Base-by-base conservation (phyloP, 1,140 invertebrate genomes). In the Scylla paramamosain region DNA sequence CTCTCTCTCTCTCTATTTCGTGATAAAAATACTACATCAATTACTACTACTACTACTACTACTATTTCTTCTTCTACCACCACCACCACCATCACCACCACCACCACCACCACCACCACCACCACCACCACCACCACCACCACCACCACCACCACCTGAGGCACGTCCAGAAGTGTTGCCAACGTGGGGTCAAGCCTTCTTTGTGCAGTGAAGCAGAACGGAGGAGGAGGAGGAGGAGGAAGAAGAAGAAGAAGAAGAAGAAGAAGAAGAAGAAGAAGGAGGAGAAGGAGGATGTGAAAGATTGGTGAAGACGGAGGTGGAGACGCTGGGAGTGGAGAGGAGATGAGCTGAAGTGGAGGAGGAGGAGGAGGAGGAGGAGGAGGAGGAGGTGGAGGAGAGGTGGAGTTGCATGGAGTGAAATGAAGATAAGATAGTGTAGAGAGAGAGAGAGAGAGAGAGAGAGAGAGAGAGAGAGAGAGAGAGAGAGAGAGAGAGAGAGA, bases 151-250 rank as follows among this genome's bases (percentile, higher is more conserved):
- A 20, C 20, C 52, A 77, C 67, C 6, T 77, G 20, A 77, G 39
- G 39, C 1, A 39, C 1, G 39, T 39, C 39, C 39, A 39, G 39
- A 12, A 77, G 67, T 77, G 67, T 77, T 77, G 67, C 67, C 67
- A 77, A n/a, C 25, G 6, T n/a, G 67, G 67, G 20, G 25, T 77
- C 67, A n/a, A 77, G n/a, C 8, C 67, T 77, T 8, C 67, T 77
- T n/a, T 77, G 67, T 77, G 67, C 67, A 77, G 67, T 77, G 67
- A n/a, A 77, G 67, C 67, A 77, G 67, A 77, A 77, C 67, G 67
- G 8, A 59, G 52, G 52, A 14, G 52, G 52, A 59, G 52, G 52
- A 14, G 52, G 52, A 59, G 52, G 52, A 14, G 52, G 52, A 59
- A 8, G 52, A 59, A 8, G 52, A 14, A 8, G 52, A 20, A 8